phyloP scores from a whole-genome alignment of 2,888 invertebrate genomes.

The Molanna angustata region DNA sequence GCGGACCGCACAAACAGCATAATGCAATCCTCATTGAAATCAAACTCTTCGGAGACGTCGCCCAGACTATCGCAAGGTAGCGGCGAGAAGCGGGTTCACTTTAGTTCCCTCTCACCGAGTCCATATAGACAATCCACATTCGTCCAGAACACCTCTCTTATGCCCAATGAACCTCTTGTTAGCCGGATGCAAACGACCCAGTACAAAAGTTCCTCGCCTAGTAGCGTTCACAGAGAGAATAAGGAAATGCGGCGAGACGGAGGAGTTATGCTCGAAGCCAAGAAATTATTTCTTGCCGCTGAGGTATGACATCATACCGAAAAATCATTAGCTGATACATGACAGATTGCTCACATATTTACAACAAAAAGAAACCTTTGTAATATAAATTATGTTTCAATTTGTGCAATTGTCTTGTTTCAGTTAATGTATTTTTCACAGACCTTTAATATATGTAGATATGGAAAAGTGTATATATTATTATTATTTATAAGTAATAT shows the following conservation, averaged over 20 bases:
- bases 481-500: too few relatives aligned
- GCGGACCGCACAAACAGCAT: conserved; percentile 3
- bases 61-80: conserved; percentile 5
- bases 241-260: conserved; percentile 1
- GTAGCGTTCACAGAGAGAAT: conserved; percentile 3
- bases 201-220: conserved; percentile 3
- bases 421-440: too few relatives aligned
- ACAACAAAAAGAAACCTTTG: too few relatives aligned
- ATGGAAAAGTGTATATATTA: too few relatives aligned
- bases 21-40: neutral
- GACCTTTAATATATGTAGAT: too few relatives aligned
- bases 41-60: neutral
- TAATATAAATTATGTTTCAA: too few relatives aligned
- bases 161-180: conserved; percentile 41
- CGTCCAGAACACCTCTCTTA: conserved; percentile 42
- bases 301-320: conserved; percentile 43
- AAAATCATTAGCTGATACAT: too few relatives aligned
- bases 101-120: conserved; percentile 48
- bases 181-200: conserved; percentile 34
- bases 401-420: too few relatives aligned
- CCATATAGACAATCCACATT: conserved; percentile 39
- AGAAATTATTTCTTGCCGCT: conserved; percentile 52
- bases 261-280: conserved; percentile 6
- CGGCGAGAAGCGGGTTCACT: conserved; percentile 53
- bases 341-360: too few relatives aligned